Evolutionary conservation across 2,888 invertebrate species (phyloP), one percentile per base, ranked within the genome.

Genomic region (Gymnocheta viridis): DNA sequence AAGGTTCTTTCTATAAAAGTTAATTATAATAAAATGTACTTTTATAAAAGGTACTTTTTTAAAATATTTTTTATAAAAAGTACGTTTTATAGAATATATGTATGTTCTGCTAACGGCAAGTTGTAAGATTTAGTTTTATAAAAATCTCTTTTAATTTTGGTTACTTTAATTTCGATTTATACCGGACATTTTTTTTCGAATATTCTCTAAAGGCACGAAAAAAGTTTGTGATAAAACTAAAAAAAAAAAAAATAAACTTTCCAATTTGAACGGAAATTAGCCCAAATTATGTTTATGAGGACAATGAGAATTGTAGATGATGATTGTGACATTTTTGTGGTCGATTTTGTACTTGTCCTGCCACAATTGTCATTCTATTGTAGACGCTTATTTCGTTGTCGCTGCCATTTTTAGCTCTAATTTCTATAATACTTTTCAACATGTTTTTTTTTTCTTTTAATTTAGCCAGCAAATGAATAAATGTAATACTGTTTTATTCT

Each of bases 251-350:
- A 66, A 44, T 54, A 73, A 78, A 69, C 49, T 67, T 73, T 73
- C 10, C 17, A 49, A 38, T 73, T 69, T 47, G 32, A 70, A 79
- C 22, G 49, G 24, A 79, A 82, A 82, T 82, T 79, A 79, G 69
- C 67, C 56, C 38, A 82, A 74, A 78, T 82, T 82, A 79, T 79
- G 22, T 64, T 62, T 41, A 51, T 74, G 24, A 24, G 51, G 38
- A 49, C 29, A 44, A 58, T 32, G 67, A 22, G 38, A 35, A 49
- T 14, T 44, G 10, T 7, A 62, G 14, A 49, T 19, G 66, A 35
- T 44, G 41, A 60, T 44, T 27, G 29, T 32, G 54, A 4, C 3
- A 24, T 22, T 32, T 12, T 5, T 35, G 44, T 22, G 58, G 80
- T 51, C 49, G 41, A 35, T 22, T 47, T 24, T 7, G 14, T 47